Evolutionary conservation across 1,140 invertebrate species (phyloP).

Genomic region (Carposina sasakii): DNA sequence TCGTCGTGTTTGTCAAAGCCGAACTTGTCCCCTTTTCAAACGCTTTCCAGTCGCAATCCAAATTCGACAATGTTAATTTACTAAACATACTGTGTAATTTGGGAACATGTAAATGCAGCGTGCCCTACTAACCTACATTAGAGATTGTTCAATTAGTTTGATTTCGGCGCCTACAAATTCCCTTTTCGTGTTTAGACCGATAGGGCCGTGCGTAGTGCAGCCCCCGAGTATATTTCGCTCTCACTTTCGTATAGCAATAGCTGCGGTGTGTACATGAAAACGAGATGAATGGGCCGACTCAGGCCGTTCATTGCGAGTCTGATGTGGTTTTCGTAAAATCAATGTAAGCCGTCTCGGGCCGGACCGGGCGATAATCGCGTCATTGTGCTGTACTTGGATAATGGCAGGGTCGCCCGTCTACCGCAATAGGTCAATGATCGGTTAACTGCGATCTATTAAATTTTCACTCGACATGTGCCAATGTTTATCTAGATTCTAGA

Average conservation of each 20-base stretch:
- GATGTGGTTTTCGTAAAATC: conserved; percentile 69
- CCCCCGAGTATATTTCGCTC: conserved; percentile 64
- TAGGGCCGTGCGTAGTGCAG: conserved; percentile 58
- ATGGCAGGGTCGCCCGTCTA: conserved; percentile 40
- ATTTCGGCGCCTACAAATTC: no score
- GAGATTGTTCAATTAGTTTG: no score
- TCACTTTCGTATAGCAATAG: conserved; percentile 70
- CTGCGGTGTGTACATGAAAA: conserved; percentile 65
- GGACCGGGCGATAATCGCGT: conserved; percentile 53
- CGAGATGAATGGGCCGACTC: conserved; percentile 68
- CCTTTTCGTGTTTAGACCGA: conserved; percentile 56
- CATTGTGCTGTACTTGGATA: conserved; percentile 58
- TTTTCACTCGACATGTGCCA: conserved; percentile 44
- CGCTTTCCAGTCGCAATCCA: no score
- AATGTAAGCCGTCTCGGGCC: conserved; percentile 58
- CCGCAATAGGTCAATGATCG: conserved; percentile 43
- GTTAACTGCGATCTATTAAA: conserved; percentile 49
- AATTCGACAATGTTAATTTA: no score
- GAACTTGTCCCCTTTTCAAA: no score
- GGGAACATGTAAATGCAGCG: no score
- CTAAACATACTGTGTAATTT: no score
- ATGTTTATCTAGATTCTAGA: no score
- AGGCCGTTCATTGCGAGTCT: conserved; percentile 61
- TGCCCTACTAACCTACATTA: no score
- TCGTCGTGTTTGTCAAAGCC: no score